These are phyloP conservation scores for Monodelphis domestica DNA, from an alignment of 2,797 vertebrate species.

Conservation along the genomic window DNA sequence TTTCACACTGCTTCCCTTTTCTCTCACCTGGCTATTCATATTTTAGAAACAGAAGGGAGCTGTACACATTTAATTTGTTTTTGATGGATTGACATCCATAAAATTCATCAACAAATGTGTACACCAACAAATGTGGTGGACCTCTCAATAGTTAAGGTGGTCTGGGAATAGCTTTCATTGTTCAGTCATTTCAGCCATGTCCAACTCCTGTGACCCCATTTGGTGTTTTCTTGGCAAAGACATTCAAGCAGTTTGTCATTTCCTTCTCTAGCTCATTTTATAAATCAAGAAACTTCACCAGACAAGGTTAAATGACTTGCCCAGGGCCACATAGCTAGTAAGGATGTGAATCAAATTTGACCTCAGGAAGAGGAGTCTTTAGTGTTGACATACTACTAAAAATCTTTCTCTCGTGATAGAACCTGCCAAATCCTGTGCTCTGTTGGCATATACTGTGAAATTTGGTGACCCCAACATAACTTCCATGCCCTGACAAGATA, in stretches of 20 bases:
- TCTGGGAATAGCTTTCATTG: no score
- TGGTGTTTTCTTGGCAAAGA: no score
- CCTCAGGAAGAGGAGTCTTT: no score
- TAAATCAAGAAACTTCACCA: no score
- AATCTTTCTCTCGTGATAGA: not conserved
- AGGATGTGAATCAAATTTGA: no score
- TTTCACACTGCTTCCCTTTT: not conserved
- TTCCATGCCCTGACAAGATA: not conserved
- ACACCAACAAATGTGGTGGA: not conserved
- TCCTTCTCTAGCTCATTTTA: no score
- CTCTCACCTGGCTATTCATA: not conserved
- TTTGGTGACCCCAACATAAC: not conserved
- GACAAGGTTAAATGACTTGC: no score
- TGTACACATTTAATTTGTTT: not conserved
- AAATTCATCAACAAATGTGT: not conserved
- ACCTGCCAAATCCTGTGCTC: not conserved
- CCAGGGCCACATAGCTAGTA: no score
- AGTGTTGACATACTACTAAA: not conserved
- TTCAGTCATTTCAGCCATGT: no score
- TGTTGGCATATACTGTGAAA: not conserved
- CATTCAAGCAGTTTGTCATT: no score
- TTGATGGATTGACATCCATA: not conserved
- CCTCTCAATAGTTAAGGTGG: not conserved
- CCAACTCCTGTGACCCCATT: no score
- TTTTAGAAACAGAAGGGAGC: not conserved